phyloP scores from a whole-genome alignment of 2,113 vertebrate species.

The Mesoclemmys tuberculata region DNA sequence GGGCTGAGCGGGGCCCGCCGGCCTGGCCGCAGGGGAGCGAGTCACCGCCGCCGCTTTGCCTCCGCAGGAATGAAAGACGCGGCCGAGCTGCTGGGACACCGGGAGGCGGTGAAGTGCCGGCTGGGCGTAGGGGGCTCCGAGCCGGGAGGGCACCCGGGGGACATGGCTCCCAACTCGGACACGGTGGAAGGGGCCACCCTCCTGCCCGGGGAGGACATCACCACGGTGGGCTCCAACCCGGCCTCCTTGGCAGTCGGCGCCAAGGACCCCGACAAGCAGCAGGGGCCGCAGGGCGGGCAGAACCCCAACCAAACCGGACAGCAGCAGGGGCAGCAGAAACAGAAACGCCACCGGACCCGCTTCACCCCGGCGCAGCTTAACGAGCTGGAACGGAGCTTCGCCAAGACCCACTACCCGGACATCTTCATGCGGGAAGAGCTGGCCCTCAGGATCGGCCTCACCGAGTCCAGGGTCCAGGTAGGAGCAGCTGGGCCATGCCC shows the following conservation, averaged over 20 bases:
- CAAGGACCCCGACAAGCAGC: conserved; percentile 95
- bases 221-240: conserved; percentile 91
- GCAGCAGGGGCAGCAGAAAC: conserved; percentile 91
- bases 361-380: conserved; percentile 97
- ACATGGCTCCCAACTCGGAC: conserved; percentile 91
- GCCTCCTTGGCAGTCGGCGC: conserved; percentile 88
- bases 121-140: conserved; percentile 91
- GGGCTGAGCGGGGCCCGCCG: neutral
- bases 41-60: conserved; percentile 52
- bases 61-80: conserved; percentile 97
- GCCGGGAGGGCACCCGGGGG: conserved; percentile 91
- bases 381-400: conserved; percentile 96
- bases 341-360: conserved; percentile 95
- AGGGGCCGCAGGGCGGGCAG: conserved; percentile 80
- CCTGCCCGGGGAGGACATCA: conserved; percentile 94
- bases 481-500: neutral
- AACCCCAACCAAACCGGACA: conserved; percentile 83
- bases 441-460: conserved; percentile 93
- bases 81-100: conserved; percentile 94
- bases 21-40: conserved; percentile 52
- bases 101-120: conserved; percentile 94
- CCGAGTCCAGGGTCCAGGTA: conserved; percentile 97
- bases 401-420: conserved; percentile 96
- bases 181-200: conserved; percentile 92
- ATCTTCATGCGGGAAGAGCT: conserved; percentile 98